phyloP scores from a whole-genome alignment of 2,113 vertebrate species.

The Melanerpes aurifrons region DNA sequence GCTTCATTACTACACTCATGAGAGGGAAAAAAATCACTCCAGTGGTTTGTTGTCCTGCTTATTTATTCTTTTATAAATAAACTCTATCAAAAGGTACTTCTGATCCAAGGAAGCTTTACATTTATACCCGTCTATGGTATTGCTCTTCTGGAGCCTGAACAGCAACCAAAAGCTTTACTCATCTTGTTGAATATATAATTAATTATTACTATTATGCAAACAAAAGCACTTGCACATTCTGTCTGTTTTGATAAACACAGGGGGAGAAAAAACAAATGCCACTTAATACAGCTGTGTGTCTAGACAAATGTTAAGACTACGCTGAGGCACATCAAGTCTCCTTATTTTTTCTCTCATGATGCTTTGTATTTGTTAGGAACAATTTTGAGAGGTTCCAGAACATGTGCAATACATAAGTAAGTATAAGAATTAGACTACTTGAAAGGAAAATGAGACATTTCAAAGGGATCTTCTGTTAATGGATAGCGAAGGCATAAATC shows the following conservation, averaged over 20 bases:
- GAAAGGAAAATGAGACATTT: conserved; percentile 7
- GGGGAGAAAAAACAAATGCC: neutral
- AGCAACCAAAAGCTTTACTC: conserved; percentile 12
- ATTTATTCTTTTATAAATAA: neutral
- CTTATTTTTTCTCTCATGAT: neutral
- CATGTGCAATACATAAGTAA: neutral
- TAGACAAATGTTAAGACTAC: neutral
- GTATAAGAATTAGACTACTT: neutral
- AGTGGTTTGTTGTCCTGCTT: neutral
- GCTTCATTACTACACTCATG: neutral
- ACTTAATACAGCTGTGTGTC: conserved; percentile 1
- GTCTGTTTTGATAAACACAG: neutral
- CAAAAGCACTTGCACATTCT: conserved; percentile 16
- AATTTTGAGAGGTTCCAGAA: neutral
- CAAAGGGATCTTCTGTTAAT: neutral
- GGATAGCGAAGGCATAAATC: neutral
- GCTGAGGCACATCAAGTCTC: neutral
- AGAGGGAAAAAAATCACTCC: neutral
- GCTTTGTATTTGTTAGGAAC: neutral
- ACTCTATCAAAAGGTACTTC: neutral
- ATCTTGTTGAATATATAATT: conserved; percentile 7
- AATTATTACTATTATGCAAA: conserved; percentile 31
- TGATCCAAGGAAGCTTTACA: neutral
- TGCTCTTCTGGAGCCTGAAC: neutral
- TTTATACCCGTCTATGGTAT: neutral